Conservation (phyloP, 2,888 invertebrate genomes). For the Lithophane leautieri region DNA sequence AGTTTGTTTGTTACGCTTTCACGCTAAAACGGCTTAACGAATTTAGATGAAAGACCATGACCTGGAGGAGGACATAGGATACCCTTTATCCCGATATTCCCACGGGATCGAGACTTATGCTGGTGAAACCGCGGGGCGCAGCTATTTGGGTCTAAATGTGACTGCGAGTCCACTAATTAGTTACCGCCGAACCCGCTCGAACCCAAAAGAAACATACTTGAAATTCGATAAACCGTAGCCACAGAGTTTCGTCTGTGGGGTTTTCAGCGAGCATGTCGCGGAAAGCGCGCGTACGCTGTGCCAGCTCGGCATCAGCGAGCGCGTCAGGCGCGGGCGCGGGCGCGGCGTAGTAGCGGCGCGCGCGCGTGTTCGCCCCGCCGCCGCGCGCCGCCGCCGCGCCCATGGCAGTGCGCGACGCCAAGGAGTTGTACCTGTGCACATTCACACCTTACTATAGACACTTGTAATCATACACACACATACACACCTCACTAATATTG, state of each 20-base stretch:
- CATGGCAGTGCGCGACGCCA: constrained; percentile 30
- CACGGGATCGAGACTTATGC: too few species aligned
- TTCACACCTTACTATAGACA: not conserved
- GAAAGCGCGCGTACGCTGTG: constrained; percentile 72
- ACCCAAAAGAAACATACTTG: constrained; percentile 67
- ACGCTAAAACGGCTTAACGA: too few species aligned
- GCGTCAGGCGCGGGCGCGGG: constrained; percentile 42
- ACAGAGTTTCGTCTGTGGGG: constrained; percentile 75
- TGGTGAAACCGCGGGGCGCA: too few species aligned
- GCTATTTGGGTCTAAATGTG: not conserved
- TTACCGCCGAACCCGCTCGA: not conserved
- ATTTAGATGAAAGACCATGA: too few species aligned
- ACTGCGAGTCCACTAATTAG: not conserved
- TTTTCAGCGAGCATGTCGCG: constrained; percentile 73
- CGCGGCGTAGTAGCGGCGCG: constrained; percentile 54
- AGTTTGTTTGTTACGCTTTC: too few species aligned
- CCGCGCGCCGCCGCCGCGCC: constrained; percentile 32
- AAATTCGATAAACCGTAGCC: constrained; percentile 79
- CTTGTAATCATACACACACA: too few species aligned
- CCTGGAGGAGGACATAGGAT: too few species aligned
- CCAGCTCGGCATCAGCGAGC: constrained; percentile 55
- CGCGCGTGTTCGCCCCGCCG: constrained; percentile 30
- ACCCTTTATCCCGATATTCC: too few species aligned
- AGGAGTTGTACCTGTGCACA: constrained; percentile 39
- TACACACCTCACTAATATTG: too few species aligned